Evolutionary conservation across 1,140 invertebrate genomes (phyloP).

Genomic region (Brachionus rotundiformis): DNA sequence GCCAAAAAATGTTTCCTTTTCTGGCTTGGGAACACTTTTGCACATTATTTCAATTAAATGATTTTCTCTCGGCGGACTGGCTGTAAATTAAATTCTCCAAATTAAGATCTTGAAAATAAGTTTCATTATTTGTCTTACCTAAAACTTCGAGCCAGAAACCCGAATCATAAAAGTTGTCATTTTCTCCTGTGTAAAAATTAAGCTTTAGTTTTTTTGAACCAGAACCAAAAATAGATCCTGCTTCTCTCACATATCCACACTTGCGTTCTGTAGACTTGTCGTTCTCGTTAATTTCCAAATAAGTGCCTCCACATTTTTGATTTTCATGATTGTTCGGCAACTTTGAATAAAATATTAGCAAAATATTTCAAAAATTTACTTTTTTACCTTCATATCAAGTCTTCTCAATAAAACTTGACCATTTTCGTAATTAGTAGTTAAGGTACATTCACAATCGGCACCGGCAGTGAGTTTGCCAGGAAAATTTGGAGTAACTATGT

Average conservation of each 20-base stretch:
- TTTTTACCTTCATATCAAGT: slow-evolving; percentile 38
- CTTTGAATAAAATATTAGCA: background rate
- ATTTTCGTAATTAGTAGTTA: slow-evolving; percentile 44
- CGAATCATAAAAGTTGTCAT: slow-evolving; percentile 28
- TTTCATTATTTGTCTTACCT: too few species aligned
- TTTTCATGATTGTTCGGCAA: slow-evolving; percentile 26
- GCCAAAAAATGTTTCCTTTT: background rate
- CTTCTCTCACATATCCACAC: slow-evolving; percentile 38
- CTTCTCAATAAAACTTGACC: slow-evolving; percentile 29
- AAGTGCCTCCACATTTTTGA: slow-evolving; percentile 32
- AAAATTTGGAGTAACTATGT: slow-evolving; percentile 41
- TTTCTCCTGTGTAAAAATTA: slow-evolving; percentile 29
- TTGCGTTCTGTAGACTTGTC: slow-evolving; percentile 22
- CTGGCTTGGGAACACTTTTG: background rate
- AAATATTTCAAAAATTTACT: background rate
- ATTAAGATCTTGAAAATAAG: too few species aligned
- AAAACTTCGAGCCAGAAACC: slow-evolving; percentile 50
- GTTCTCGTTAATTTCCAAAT: slow-evolving; percentile 48
- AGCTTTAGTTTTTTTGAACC: slow-evolving; percentile 41
- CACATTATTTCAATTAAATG: slow-evolving; percentile 38
- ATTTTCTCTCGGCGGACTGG: slow-evolving; percentile 41
- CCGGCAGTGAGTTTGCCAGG: background rate
- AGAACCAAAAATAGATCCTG: slow-evolving; percentile 40
- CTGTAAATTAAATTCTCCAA: background rate
- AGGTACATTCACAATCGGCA: slow-evolving; percentile 39